Evolutionary conservation across 2,888 invertebrate species (phyloP), one percentile per base, ranked within the genome.

Genomic region (Hartigia nigra): DNA sequence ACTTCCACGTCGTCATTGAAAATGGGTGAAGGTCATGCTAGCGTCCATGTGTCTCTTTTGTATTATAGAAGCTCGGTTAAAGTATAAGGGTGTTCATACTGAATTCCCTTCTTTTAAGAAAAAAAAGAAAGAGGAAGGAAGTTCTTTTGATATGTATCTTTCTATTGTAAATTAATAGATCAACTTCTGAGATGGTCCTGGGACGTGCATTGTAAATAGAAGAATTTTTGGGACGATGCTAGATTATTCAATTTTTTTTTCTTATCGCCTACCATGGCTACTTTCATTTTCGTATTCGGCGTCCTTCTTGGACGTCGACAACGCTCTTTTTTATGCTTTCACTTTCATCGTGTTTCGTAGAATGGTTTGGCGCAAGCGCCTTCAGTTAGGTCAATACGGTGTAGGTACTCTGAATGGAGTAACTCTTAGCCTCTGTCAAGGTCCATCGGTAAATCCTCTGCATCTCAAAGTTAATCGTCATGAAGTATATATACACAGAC

Each of bases 341-440:
- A 72, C 72, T 72, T 72, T 72, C 32, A 12, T 34, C 32, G 72
- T 34, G 72, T 12, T 72, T 72, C 72, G 12, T 31, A 31, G 12
- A 5, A 34, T 3, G 31, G 31, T 72, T 55, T 23, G 70, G 83
- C 84, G 84, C 84, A 82, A 79, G 84, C 84, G 84, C 81, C 31
- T 77, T 34, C 79, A 76, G 78, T 81, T 83, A 84, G 83, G 84
- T 85, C 84, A 85, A 85, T 85, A 85, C 81, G 23, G 23, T 23
- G 23, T 55, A 23, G 23, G 23, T 55, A 55, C 55, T 55, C 9
- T 55, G 55, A 55, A 55, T 55, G 23, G 23, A 55, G 23, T 23
- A 55, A 23, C 23, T 55, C 55, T 55, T 23, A 55, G 55, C 23
- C 55, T 55, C 55, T 23, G 55, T 55, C 55, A 55, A 55, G 55